Conservation (phyloP, 1,140 invertebrate genomes). For the Panonychus citri region DNA sequence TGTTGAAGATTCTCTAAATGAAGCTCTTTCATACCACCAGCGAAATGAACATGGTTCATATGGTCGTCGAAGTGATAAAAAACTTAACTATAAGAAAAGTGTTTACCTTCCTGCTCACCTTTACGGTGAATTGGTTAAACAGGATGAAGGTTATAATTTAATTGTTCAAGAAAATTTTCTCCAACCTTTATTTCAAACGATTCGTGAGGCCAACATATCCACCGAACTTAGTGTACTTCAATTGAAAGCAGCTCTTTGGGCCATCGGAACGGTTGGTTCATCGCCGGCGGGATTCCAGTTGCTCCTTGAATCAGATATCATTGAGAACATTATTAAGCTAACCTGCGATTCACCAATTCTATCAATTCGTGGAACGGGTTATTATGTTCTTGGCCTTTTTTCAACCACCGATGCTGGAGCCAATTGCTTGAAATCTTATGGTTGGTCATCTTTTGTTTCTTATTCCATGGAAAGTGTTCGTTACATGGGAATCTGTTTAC, state of each 20-base stretch:
- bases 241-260: constrained; percentile 72
- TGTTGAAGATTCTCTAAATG: constrained; percentile 62
- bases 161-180: constrained; percentile 27
- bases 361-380: constrained; percentile 58
- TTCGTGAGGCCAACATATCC: background rate
- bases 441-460: constrained; percentile 68
- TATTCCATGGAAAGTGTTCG: constrained; percentile 28
- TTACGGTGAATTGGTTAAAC: constrained; percentile 60
- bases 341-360: constrained; percentile 55
- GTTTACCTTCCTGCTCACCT: constrained; percentile 57
- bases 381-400: constrained; percentile 60
- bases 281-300: constrained; percentile 44
- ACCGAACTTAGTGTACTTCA: constrained; percentile 21
- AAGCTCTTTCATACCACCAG: constrained; percentile 59
- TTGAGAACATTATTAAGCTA: constrained; percentile 37
- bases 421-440: constrained; percentile 40
- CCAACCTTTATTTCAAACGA: background rate
- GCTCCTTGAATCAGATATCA: constrained; percentile 34
- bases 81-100: constrained; percentile 19
- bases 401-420: constrained; percentile 55
- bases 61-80: constrained; percentile 29
- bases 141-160: constrained; percentile 42
- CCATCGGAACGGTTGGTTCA: constrained; percentile 53
- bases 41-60: constrained; percentile 53
- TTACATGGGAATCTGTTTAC: constrained; percentile 14